Percentiles rank a stretch among this genome's conserved stretches.
phyloP scores from a whole-genome alignment of 2,888 invertebrate genomes.

The Aelia acuminata region DNA sequence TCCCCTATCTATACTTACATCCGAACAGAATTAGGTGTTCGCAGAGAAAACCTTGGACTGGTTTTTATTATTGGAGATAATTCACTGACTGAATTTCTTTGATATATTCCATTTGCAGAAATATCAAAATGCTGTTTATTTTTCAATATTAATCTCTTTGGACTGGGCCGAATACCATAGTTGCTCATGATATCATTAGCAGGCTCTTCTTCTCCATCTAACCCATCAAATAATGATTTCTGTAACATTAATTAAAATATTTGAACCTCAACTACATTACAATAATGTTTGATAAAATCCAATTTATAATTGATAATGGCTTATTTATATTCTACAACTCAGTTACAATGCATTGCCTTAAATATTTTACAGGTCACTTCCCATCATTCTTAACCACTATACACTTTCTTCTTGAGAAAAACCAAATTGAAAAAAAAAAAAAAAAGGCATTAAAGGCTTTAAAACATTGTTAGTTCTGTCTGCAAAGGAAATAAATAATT shows the following conservation, averaged over 20 bases:
- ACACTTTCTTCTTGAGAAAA: too few relatives aligned
- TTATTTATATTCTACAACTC: neutral
- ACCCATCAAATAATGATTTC: constrained; percentile 88
- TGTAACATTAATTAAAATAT: constrained; percentile 67
- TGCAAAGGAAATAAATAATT: too few relatives aligned
- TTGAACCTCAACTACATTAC: neutral
- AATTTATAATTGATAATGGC: neutral
- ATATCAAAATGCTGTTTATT: constrained; percentile 56
- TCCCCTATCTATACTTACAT: constrained; percentile 41
- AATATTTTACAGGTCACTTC: too few relatives aligned
- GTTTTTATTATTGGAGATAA: constrained; percentile 62
- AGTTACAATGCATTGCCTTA: too few relatives aligned
- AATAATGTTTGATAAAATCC: neutral
- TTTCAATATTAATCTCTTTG: constrained; percentile 64
- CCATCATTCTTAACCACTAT: too few relatives aligned
- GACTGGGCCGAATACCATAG: constrained; percentile 62
- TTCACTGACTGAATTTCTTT: constrained; percentile 59
- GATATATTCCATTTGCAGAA: constrained; percentile 51
- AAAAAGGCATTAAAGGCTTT: too few relatives aligned
- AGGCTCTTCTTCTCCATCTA: constrained; percentile 81
- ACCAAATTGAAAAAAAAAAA: too few relatives aligned
- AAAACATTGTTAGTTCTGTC: too few relatives aligned
- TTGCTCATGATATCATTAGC: constrained; percentile 59
- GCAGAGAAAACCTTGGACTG: constrained; percentile 54
- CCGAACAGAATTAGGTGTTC: constrained; percentile 25